Evolutionary conservation across 2,113 vertebrate species (phyloP).

Genomic region (Hemiprocne comata): DNA sequence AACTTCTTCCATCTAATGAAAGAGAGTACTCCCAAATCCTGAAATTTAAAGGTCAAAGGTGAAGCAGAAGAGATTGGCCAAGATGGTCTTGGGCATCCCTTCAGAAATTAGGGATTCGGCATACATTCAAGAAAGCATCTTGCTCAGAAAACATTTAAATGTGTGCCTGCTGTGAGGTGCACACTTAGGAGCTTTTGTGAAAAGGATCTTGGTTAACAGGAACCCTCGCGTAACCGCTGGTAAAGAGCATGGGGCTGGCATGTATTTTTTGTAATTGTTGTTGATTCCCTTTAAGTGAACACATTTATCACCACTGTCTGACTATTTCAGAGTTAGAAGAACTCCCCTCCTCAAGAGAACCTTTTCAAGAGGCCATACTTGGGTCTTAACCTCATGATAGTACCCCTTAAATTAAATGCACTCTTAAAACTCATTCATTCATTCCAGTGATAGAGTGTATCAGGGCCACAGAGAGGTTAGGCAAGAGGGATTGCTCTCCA

Average conservation of each 20-base stretch:
- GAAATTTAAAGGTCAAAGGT: not conserved
- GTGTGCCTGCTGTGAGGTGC: accelerated
- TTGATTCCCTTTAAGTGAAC: not conserved
- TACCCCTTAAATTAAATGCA: constrained; percentile 50
- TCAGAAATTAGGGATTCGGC: not conserved
- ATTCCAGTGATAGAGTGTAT: not conserved
- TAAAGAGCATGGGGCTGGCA: not conserved
- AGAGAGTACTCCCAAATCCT: not conserved
- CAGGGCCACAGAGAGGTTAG: constrained; percentile 54
- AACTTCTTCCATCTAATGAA: not conserved
- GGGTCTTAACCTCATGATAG: not conserved
- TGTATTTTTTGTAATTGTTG: not conserved
- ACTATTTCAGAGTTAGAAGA: not conserved
- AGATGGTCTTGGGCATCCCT: not conserved
- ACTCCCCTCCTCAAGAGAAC: not conserved
- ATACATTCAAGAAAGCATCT: not conserved
- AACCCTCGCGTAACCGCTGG: not conserved
- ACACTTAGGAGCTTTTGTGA: not conserved
- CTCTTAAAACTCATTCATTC: constrained; percentile 54
- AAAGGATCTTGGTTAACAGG: not conserved
- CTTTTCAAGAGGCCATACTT: constrained; percentile 3
- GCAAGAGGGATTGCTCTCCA: constrained; percentile 57
- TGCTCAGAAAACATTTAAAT: not conserved
- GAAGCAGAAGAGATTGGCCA: not conserved
- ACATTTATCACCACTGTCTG: not conserved